A percentile compares a stretch with the other conserved stretches of the same genome.
phyloP scores from a whole-genome alignment of 2,888 invertebrate species.

The Dorcus parallelipipedus region DNA sequence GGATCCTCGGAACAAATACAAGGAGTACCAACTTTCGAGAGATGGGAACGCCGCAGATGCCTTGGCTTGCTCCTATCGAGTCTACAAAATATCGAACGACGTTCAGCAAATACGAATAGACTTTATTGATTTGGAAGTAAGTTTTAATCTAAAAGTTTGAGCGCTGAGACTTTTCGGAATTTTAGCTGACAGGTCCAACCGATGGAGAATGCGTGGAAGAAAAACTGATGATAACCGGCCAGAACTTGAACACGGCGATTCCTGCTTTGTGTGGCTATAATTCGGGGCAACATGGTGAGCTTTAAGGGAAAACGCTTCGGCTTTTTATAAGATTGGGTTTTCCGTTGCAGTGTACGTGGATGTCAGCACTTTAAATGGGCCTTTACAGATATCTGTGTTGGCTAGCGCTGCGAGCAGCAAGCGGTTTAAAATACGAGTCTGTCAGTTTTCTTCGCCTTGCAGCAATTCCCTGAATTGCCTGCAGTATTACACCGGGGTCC shows the following conservation, averaged over 20 bases:
- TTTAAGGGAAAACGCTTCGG: not conserved
- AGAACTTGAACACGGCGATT: constrained; percentile 64
- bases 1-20: constrained; percentile 33
- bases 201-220: constrained; percentile 67
- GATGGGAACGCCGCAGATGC: constrained; percentile 45
- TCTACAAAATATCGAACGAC: constrained; percentile 59
- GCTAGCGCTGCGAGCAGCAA: constrained; percentile 55
- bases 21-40: constrained; percentile 17
- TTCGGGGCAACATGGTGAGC: constrained; percentile 68
- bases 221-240: constrained; percentile 67
- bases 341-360: constrained; percentile 65
- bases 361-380: constrained; percentile 61
- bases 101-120: constrained; percentile 69
- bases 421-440: constrained; percentile 63
- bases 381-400: constrained; percentile 64
- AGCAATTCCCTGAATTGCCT: constrained; percentile 54
- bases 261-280: constrained; percentile 74
- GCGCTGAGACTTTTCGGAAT: constrained; percentile 15
- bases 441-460: constrained; percentile 48
- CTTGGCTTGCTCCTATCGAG: constrained; percentile 61
- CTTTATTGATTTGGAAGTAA: constrained; percentile 67
- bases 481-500: constrained; percentile 60
- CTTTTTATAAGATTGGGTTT: not conserved
- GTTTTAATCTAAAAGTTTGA: constrained; percentile 8
- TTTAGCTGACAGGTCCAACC: constrained; percentile 64